Conservation (phyloP, 2,888 invertebrate genomes). For the Cephus rjabovi region DNA sequence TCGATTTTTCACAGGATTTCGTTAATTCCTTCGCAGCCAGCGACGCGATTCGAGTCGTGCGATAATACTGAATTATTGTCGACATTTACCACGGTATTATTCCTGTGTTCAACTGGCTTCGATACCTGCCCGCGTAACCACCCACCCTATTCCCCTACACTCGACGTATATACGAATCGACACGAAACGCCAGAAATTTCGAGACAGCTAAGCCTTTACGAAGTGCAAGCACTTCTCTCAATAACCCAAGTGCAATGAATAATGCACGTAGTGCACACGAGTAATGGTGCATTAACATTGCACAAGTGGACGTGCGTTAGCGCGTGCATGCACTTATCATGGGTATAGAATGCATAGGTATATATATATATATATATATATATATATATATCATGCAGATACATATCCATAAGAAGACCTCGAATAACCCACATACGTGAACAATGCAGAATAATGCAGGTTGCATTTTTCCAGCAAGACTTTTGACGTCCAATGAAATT, state of each 20-base stretch:
- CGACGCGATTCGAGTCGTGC: not conserved
- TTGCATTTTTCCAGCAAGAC: not conserved
- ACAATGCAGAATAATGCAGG: not conserved
- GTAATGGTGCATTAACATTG: slow-evolving; percentile 35
- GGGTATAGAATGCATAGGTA: not conserved
- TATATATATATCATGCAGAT: not conserved
- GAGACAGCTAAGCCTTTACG: not conserved
- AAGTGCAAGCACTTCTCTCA: slow-evolving; percentile 21
- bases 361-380: too few relatives aligned
- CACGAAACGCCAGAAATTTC: not conserved
- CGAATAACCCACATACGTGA: not conserved
- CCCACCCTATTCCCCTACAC: not conserved
- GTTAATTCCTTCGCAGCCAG: not conserved
- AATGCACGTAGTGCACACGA: slow-evolving; percentile 32
- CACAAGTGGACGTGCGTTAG: slow-evolving; percentile 29
- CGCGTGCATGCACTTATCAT: slow-evolving; percentile 21
- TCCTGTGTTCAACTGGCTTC: not conserved
- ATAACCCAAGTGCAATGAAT: slow-evolving; percentile 37
- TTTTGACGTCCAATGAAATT: not conserved
- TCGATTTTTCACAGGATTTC: not conserved
- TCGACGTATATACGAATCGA: not conserved
- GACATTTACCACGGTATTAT: not conserved
- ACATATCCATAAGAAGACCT: not conserved
- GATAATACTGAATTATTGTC: not conserved
- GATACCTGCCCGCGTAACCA: not conserved